Evolutionary conservation across 2,888 invertebrate genomes (phyloP), one percentile per base, ranked within the genome.

Genomic region (Caenorhabditis macrosperma): DNA sequence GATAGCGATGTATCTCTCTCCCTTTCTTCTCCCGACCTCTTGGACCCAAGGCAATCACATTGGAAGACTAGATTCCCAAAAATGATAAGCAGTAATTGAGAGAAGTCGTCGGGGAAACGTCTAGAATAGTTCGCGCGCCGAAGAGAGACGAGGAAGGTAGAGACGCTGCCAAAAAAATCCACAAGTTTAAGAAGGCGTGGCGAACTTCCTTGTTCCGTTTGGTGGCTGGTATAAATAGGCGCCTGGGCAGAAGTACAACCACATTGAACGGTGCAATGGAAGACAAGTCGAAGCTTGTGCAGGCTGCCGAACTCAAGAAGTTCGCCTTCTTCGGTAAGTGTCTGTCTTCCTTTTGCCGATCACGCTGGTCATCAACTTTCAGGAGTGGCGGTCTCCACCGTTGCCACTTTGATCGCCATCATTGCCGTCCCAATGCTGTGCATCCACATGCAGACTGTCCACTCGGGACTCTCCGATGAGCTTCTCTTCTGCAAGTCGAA

Each of bases 241-340:
- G n/a, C 17, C 9, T 50, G 61, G 24, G 41, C 20, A 50, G 35
- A 28, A 15, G 35, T 60, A 52, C 48, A 71, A 55, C 35, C 60
- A 55, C 57, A 69, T 54, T 64, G 24, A 50, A 26, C 59, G 20
- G 74, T 66, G 74, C 74, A 63, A 79, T 79, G 79, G 86, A 87
- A 60, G 81, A 85, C 41, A 87, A 87, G 78, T 74, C 76, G 60
- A 86, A 85, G 76, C 68, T 84, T 48, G 67, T 81, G 60, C 88
- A 89, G 79, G 89, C 89, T 26, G 86, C 87, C 35, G 81, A 82
- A 38, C 82, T 88, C 41, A 86, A 88, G 78, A 85, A 85, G 78
- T 82, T 89, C 61, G 90, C 90, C 79, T 89, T 90, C 83, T 86
- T 86, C 81, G 90, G 89, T 72, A 30, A 60, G 63, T 63, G 28